phyloP scores from a whole-genome alignment of 2,888 invertebrate genomes.

The Chironomus riparius region DNA sequence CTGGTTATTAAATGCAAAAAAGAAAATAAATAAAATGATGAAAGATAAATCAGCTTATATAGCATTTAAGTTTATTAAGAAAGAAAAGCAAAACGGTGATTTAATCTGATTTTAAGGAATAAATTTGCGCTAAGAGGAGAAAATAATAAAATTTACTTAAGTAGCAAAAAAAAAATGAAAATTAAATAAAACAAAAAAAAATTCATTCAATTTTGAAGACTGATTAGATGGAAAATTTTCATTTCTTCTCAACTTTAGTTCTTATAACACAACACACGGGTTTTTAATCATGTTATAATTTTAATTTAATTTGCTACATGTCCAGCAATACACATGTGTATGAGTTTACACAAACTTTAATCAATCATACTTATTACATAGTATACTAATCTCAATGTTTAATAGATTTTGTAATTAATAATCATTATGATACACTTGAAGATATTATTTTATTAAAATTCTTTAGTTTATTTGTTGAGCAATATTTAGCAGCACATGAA shows the following conservation, averaged over 20 bases:
- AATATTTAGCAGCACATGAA: no score
- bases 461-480: no score
- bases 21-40: background rate
- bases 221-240: constrained; percentile 13
- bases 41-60: background rate
- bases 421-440: no score
- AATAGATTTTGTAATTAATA: background rate
- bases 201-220: constrained; percentile 18
- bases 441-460: no score
- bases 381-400: background rate
- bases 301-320: background rate
- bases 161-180: background rate
- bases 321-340: background rate
- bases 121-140: no score
- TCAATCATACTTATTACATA: no score
- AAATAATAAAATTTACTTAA: background rate
- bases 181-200: background rate
- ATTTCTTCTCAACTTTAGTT: background rate
- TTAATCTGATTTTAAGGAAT: background rate
- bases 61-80: constrained; percentile 8
- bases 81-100: background rate
- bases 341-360: no score
- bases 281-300: background rate
- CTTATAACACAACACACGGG: no score
- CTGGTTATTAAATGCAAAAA: background rate